Percentiles rank a stretch among this genome's conserved stretches.
Conservation (phyloP, 2,797 vertebrate species). For the Eremophila alpestris region DNA sequence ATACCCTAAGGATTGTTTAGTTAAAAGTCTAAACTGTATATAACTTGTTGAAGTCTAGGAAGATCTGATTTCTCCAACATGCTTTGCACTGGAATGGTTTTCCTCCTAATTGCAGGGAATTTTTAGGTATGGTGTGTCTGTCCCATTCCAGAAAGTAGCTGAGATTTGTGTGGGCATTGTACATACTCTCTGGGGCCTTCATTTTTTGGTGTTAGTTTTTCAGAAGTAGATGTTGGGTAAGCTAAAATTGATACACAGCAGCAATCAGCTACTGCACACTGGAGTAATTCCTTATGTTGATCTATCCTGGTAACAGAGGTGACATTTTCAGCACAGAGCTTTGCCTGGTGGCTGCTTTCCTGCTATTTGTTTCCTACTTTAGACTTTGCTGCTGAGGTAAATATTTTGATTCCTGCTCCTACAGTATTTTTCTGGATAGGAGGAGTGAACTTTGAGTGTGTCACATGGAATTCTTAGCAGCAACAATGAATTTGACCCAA, state of each 20-base stretch:
- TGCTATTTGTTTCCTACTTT: neutral
- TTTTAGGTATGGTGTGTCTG: neutral
- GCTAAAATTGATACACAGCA: neutral
- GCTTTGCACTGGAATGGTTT: neutral
- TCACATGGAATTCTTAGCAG: neutral
- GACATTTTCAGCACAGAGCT: neutral
- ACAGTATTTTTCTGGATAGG: neutral
- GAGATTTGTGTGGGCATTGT: neutral
- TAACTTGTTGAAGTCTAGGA: neutral
- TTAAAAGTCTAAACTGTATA: neutral
- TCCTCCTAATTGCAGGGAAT: neutral
- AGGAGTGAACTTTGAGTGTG: fast-evolving
- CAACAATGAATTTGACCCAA: neutral
- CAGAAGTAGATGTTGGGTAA: neutral
- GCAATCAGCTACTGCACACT: neutral
- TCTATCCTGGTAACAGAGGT: neutral
- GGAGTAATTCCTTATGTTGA: neutral
- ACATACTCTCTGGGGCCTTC: neutral
- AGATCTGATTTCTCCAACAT: neutral
- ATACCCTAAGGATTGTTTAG: neutral
- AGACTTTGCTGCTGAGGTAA: neutral
- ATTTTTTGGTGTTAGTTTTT: neutral
- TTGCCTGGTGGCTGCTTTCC: neutral
- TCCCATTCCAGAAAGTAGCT: neutral
- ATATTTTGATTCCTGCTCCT: neutral